These are phyloP conservation scores for Cataglyphis hispanica DNA, from an alignment of 1,140 invertebrate genomes.

Conservation along the genomic window DNA sequence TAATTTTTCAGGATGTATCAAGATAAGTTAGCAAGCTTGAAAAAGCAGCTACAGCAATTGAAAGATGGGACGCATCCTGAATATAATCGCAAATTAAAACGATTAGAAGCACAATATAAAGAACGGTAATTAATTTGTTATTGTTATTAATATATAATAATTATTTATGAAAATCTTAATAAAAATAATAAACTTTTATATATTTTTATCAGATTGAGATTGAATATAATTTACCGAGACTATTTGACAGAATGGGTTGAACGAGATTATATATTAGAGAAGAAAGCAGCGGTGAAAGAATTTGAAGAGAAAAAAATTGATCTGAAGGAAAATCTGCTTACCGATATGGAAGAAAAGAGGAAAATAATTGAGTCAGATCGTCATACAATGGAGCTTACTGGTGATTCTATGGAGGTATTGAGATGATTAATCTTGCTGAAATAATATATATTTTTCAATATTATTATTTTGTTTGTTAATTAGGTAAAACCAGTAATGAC, in stretches of 20 bases:
- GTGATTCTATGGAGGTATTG: conserved; percentile 93
- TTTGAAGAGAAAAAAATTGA: conserved; percentile 98
- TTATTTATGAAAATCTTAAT: background rate
- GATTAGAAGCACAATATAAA: conserved; percentile 93
- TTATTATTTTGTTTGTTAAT: background rate
- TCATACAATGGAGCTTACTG: conserved; percentile 94
- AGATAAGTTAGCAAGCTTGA: conserved; percentile 95
- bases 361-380: conserved; percentile 96
- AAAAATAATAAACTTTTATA: conserved; percentile 17
- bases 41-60: conserved; percentile 96
- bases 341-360: conserved; percentile 97
- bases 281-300: conserved; percentile 95
- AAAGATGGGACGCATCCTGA: conserved; percentile 95
- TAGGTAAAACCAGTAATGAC: conserved; percentile 92
- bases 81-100: conserved; percentile 93
- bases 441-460: background rate
- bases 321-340: conserved; percentile 95
- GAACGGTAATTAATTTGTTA: conserved; percentile 87
- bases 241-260: conserved; percentile 95
- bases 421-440: background rate
- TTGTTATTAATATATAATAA: background rate
- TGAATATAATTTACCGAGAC: conserved; percentile 94
- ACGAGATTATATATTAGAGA: conserved; percentile 95
- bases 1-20: conserved; percentile 93
- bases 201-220: conserved; percentile 86